These are phyloP conservation scores for Agrypnus murinus DNA, from an alignment of 2,888 invertebrate genomes.

Conservation along the genomic window DNA sequence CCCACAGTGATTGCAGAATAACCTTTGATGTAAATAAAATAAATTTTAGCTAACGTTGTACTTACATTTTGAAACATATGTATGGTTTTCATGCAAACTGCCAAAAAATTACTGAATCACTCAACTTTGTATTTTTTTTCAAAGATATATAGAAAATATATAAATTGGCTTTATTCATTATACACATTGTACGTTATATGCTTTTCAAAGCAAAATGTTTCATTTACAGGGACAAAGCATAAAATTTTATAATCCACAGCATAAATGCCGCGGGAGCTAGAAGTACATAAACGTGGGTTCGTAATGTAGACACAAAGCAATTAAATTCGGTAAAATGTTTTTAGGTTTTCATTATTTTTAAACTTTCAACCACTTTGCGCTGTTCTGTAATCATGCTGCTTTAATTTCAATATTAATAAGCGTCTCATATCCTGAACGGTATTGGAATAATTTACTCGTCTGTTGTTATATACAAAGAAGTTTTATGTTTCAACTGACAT, in stretches of 20 bases:
- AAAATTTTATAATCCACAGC: slow-evolving; percentile 30
- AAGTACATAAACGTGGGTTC: slow-evolving; percentile 11
- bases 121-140: slow-evolving; percentile 13
- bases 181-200: slow-evolving; percentile 7
- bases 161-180: slow-evolving; percentile 26
- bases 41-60: background rate
- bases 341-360: slow-evolving; percentile 23
- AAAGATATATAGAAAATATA: too few relatives aligned
- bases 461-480: too few relatives aligned
- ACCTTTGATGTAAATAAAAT: slow-evolving; percentile 1
- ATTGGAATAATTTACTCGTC: background rate
- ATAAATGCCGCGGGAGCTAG: slow-evolving; percentile 24
- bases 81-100: background rate
- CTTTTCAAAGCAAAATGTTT: slow-evolving; percentile 24
- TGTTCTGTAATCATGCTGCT: slow-evolving; percentile 12
- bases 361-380: background rate
- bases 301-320: slow-evolving; percentile 30
- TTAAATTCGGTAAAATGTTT: slow-evolving; percentile 23
- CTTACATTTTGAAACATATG: too few relatives aligned
- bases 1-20: background rate
- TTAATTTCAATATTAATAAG: slow-evolving; percentile 25
- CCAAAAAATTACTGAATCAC: background rate
- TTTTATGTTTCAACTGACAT: too few relatives aligned
- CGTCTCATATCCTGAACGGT: background rate
- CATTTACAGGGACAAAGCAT: slow-evolving; percentile 27